phyloP scores from a whole-genome alignment of 2,113 vertebrate species.

The Orcinus orca region DNA sequence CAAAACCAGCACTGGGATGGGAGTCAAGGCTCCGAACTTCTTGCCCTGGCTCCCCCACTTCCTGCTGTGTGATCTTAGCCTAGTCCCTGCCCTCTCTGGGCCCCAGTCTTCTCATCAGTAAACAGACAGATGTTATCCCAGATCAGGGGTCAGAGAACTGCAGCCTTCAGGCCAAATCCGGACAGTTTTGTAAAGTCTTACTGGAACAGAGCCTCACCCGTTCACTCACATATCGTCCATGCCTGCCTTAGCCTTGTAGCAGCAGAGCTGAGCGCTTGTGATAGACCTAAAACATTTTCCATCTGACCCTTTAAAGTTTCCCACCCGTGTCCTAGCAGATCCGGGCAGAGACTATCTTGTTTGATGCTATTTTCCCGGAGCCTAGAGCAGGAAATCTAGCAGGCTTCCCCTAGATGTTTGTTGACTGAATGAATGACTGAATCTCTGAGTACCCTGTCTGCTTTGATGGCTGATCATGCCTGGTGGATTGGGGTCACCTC shows the following conservation, averaged over 20 bases:
- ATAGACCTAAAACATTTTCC: not conserved
- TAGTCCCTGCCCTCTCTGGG: not conserved
- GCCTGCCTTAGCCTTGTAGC: accelerated
- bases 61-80: not conserved
- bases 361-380: not conserved
- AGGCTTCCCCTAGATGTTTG: not conserved
- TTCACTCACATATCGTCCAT: accelerated
- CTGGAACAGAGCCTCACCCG: not conserved
- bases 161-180: accelerated
- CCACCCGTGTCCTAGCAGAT: not conserved
- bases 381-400: not conserved
- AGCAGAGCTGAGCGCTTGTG: accelerated
- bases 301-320: not conserved
- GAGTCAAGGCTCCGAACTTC: not conserved
- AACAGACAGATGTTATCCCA: not conserved
- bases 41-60: not conserved
- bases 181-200: not conserved
- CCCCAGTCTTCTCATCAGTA: not conserved
- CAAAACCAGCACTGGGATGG: not conserved
- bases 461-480: not conserved
- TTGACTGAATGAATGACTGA: not conserved
- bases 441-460: not conserved
- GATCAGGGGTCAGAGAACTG: not conserved
- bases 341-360: not conserved
- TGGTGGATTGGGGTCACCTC: not conserved